A percentile compares a stretch with the other conserved stretches of the same genome.
phyloP scores from a whole-genome alignment of 2,888 invertebrate genomes.

The Xestoiulus laeticollis region DNA sequence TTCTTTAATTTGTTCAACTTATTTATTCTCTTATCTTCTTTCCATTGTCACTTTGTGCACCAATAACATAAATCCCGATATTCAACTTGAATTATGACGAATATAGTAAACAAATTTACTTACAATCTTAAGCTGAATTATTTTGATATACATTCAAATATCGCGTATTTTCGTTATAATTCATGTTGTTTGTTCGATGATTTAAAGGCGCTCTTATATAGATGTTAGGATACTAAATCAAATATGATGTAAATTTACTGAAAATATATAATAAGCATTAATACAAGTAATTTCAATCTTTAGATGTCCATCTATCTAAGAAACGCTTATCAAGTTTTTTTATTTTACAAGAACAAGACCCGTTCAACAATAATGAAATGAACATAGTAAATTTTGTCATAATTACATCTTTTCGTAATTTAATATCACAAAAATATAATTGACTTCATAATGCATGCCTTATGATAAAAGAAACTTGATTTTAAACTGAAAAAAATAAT shows the following conservation, averaged over 20 bases:
- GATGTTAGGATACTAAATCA: neutral
- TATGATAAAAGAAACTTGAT: too few relatives aligned
- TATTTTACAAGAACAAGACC: neutral
- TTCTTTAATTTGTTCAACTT: neutral
- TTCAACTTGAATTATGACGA: conserved; percentile 28
- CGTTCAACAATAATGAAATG: neutral
- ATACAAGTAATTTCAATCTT: neutral
- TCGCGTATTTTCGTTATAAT: conserved; percentile 3
- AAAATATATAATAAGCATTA: too few relatives aligned
- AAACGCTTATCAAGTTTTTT: neutral
- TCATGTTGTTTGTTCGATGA: neutral
- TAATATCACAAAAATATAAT: too few relatives aligned
- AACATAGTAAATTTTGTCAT: too few relatives aligned
- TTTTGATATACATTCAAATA: neutral
- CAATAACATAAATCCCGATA: neutral
- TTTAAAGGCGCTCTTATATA: neutral
- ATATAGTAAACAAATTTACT: neutral
- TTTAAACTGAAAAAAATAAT: too few relatives aligned
- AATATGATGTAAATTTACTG: neutral
- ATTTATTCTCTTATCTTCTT: neutral
- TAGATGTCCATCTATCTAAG: neutral
- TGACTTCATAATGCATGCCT: too few relatives aligned
- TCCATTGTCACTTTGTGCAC: conserved; percentile 36
- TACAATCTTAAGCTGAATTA: neutral
- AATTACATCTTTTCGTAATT: too few relatives aligned